Evolutionary conservation across 2,113 vertebrate species (phyloP).

Genomic region (Oxygymnocypris stewartii): DNA sequence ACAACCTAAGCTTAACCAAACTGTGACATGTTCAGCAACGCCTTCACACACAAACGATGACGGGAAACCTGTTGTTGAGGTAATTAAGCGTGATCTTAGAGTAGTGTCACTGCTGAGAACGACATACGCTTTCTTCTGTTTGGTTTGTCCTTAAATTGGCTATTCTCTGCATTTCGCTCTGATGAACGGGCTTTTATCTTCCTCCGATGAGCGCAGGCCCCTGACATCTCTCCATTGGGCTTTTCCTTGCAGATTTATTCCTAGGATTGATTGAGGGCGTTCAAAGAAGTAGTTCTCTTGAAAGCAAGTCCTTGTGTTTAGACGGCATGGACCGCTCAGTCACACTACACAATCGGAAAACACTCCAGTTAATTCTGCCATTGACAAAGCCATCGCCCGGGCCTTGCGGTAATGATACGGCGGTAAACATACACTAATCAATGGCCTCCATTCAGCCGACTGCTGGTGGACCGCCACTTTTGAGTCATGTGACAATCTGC

Average conservation of each 20-base stretch:
- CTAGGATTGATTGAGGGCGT: slow-evolving; percentile 14
- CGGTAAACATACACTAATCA: neutral
- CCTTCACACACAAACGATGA: too few relatives aligned
- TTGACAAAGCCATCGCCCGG: neutral
- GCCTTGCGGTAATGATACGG: slow-evolving; percentile 23
- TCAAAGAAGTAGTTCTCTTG: slow-evolving; percentile 5
- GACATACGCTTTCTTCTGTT: neutral
- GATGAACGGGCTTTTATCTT: slow-evolving; percentile 35
- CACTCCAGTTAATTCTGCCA: slow-evolving; percentile 45
- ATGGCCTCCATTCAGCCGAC: neutral
- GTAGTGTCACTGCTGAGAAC: neutral
- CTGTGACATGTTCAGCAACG: neutral
- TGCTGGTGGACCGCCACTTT: neutral
- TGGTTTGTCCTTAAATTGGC: neutral
- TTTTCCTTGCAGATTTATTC: slow-evolving; percentile 22
- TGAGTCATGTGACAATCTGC: neutral
- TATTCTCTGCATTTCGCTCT: slow-evolving; percentile 40
- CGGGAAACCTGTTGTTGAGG: neutral
- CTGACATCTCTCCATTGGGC: slow-evolving; percentile 5
- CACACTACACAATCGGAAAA: slow-evolving; percentile 37
- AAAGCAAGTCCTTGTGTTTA: slow-evolving; percentile 17
- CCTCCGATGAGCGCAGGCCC: slow-evolving; percentile 34
- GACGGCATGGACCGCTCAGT: slow-evolving; percentile 10
- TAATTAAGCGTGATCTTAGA: neutral
- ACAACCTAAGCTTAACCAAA: too few relatives aligned